Percentiles rank a stretch among this genome's conserved stretches.
Conservation (phyloP, 2,888 invertebrate species). For the Nephrotoma guestfalica region DNA sequence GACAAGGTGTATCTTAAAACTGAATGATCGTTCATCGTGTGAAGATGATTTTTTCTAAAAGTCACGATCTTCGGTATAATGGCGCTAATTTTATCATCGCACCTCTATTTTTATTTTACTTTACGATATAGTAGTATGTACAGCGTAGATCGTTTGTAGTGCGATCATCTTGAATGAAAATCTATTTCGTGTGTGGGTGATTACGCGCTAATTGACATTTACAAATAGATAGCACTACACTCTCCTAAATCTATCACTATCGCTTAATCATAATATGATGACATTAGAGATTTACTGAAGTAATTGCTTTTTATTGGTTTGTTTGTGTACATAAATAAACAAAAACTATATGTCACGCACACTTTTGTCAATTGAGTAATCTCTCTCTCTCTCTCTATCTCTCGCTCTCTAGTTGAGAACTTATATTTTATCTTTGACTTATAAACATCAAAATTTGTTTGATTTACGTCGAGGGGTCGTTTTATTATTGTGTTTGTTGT, state of each 20-base stretch:
- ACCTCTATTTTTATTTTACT: background rate
- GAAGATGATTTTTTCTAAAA: background rate
- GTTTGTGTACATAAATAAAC: background rate
- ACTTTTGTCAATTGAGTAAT: background rate
- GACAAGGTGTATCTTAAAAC: background rate
- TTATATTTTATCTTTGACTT: no score
- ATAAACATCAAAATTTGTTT: background rate
- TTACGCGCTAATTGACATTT: background rate
- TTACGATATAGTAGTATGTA: background rate
- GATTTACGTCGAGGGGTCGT: background rate
- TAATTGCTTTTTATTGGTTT: background rate
- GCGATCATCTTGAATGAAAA: background rate
- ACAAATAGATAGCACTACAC: background rate
- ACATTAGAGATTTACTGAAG: background rate
- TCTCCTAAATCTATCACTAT: background rate
- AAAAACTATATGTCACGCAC: background rate
- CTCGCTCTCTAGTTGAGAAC: background rate
- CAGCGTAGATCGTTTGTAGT: background rate
- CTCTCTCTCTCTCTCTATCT: background rate
- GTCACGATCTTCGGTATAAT: background rate
- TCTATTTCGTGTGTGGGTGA: background rate
- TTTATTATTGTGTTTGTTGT: background rate
- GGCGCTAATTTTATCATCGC: background rate
- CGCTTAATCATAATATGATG: background rate
- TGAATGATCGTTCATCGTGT: background rate